These are phyloP conservation scores for Lordiphosa clarofinis DNA, from an alignment of 1,140 invertebrate genomes.

Conservation along the genomic window DNA sequence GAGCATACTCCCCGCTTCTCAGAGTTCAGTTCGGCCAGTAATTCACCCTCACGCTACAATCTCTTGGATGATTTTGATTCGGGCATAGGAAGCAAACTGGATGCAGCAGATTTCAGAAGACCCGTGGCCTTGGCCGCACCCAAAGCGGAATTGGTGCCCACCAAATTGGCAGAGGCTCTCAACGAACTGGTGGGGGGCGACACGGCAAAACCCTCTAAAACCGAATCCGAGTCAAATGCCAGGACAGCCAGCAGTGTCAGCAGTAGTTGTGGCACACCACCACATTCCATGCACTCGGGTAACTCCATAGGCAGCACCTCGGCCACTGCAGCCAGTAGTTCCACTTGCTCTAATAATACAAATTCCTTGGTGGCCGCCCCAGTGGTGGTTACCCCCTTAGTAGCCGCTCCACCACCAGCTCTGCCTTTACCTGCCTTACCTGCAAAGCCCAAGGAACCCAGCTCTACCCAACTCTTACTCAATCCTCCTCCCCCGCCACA, in stretches of 20 bases:
- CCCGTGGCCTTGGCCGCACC: conserved; percentile 63
- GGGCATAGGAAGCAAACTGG: conserved; percentile 63
- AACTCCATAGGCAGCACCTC: conserved; percentile 73
- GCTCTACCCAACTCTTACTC: conserved; percentile 59
- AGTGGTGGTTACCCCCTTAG: neutral
- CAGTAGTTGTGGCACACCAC: conserved; percentile 70
- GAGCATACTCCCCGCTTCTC: conserved; percentile 89
- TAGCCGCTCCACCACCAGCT: conserved; percentile 62
- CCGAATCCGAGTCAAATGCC: conserved; percentile 42
- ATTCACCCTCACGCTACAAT: conserved; percentile 84
- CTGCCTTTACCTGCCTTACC: conserved; percentile 58
- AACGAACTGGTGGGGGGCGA: conserved; percentile 65
- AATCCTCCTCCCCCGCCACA: conserved; percentile 75
- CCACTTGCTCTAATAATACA: conserved; percentile 41
- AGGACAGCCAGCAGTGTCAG: conserved; percentile 68
- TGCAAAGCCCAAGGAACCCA: conserved; percentile 80
- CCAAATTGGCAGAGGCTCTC: conserved; percentile 61
- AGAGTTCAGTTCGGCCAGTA: conserved; percentile 86
- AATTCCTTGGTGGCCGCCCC: conserved; percentile 11
- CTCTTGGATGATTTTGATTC: conserved; percentile 81
- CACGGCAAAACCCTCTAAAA: conserved; percentile 25
- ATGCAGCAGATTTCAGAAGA: conserved; percentile 65
- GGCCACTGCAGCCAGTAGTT: conserved; percentile 59
- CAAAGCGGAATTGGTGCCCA: conserved; percentile 66
- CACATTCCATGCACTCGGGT: conserved; percentile 71